Percentiles rank a stretch among this genome's conserved stretches.
Evolutionary conservation across 2,797 vertebrate genomes (phyloP).

Genomic region (Chromobotia macracanthus): DNA sequence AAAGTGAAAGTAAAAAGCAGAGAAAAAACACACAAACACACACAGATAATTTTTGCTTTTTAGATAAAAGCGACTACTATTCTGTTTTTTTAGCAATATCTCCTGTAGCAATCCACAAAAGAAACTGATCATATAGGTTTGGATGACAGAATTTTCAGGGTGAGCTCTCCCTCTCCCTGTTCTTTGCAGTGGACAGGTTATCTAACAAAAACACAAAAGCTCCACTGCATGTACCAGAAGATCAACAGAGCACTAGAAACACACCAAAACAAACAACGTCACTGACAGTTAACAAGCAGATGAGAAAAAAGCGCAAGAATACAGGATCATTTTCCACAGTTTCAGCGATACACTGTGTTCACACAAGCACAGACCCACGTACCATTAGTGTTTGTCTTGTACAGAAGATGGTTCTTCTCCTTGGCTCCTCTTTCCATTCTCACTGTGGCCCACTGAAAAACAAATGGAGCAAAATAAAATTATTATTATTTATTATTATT

Average conservation of each 20-base stretch:
- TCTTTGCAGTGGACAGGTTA: too few relatives aligned
- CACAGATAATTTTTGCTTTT: too few relatives aligned
- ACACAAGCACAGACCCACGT: constrained; percentile 22
- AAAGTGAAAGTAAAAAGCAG: too few relatives aligned
- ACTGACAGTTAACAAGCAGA: background rate
- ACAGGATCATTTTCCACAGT: background rate
- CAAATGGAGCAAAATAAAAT: constrained; percentile 37
- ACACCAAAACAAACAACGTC: constrained; percentile 23
- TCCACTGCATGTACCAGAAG: background rate
- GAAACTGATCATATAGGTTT: background rate
- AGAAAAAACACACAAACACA: too few relatives aligned
- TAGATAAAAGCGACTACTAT: too few relatives aligned
- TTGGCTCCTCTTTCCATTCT: constrained; percentile 93
- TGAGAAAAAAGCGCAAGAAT: background rate
- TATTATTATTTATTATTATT: too few relatives aligned
- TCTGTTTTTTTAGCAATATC: too few relatives aligned
- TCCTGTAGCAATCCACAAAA: too few relatives aligned
- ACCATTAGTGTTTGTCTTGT: constrained; percentile 94
- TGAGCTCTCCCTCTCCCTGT: too few relatives aligned
- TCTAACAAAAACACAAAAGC: background rate
- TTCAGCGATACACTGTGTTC: background rate
- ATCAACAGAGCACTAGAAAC: background rate
- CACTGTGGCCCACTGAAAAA: constrained; percentile 90
- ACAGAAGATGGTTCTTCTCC: constrained; percentile 90
- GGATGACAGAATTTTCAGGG: too few relatives aligned